Conservation (phyloP, 2,797 vertebrate genomes). For the Acomys russatus region DNA sequence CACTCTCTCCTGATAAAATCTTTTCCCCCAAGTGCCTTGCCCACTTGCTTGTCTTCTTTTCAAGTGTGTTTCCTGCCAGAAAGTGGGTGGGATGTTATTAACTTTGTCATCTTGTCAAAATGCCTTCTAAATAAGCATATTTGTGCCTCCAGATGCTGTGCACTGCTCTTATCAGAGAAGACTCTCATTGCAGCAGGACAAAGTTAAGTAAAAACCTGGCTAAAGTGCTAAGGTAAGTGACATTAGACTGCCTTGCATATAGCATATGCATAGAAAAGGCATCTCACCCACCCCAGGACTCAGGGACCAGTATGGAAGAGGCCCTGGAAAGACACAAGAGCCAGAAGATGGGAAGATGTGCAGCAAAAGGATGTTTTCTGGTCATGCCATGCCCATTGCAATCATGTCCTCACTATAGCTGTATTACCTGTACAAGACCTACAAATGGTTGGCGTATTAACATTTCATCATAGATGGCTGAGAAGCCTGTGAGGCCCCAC, state of each 20-base stretch:
- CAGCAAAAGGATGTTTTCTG: background rate
- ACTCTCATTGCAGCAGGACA: background rate
- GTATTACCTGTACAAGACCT: background rate
- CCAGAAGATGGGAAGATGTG: background rate
- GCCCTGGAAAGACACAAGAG: background rate
- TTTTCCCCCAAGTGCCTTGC: background rate
- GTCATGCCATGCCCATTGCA: accelerated
- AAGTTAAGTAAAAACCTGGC: background rate
- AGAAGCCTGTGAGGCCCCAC: no score
- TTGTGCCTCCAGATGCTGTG: background rate
- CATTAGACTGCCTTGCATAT: background rate
- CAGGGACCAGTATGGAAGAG: background rate
- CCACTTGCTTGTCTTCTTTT: background rate
- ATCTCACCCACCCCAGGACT: background rate
- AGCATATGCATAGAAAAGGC: background rate
- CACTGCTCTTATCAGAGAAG: background rate
- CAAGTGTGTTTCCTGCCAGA: background rate
- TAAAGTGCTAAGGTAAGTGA: background rate
- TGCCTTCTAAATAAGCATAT: background rate
- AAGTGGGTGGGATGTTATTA: background rate
- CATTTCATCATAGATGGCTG: background rate
- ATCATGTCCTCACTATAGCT: background rate
- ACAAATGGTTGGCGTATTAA: no score
- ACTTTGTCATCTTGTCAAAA: background rate
- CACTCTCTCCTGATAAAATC: background rate